Evolutionary conservation across 2,888 invertebrate species (phyloP).

Genomic region (Drosophila ustulata): DNA sequence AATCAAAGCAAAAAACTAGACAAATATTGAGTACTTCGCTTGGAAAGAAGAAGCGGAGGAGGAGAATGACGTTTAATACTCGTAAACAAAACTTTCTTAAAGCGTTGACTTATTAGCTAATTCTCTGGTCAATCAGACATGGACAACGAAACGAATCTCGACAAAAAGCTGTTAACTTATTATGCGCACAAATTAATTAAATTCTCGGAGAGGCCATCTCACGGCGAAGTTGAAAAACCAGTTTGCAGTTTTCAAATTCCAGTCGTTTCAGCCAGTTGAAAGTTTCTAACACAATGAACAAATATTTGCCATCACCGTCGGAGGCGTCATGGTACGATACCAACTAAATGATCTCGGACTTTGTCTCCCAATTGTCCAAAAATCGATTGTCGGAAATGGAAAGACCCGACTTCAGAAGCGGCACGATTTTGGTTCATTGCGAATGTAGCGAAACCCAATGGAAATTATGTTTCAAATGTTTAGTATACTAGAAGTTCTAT

Average conservation of each 20-base stretch:
- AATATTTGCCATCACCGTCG: conserved; percentile 52
- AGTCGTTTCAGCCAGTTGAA: conserved; percentile 37
- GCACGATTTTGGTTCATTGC: conserved; percentile 17
- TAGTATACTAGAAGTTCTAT: background rate
- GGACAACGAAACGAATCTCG: conserved; percentile 28
- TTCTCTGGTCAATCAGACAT: conserved; percentile 47
- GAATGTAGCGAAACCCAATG: conserved; percentile 7
- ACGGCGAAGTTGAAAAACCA: conserved; percentile 60
- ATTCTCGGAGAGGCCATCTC: conserved; percentile 40
- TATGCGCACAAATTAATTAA: conserved; percentile 67
- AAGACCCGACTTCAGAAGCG: background rate
- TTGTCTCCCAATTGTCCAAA: background rate
- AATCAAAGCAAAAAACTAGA: conserved; percentile 13
- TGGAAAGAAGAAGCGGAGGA: conserved; percentile 28
- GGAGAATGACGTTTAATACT: background rate
- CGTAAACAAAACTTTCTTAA: conserved; percentile 53
- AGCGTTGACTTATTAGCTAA: conserved; percentile 54
- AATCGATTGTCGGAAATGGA: conserved; percentile 1
- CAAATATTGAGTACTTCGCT: conserved; percentile 9
- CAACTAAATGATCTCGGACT: conserved; percentile 13
- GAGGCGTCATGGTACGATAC: conserved; percentile 12
- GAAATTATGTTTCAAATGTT: conserved; percentile 2
- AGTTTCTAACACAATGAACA: conserved; percentile 54
- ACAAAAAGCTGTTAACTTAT: conserved; percentile 40
- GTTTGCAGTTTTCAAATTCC: conserved; percentile 52